phyloP scores from a whole-genome alignment of 2,113 vertebrate genomes.

The Ictidomys tridecemlineatus region DNA sequence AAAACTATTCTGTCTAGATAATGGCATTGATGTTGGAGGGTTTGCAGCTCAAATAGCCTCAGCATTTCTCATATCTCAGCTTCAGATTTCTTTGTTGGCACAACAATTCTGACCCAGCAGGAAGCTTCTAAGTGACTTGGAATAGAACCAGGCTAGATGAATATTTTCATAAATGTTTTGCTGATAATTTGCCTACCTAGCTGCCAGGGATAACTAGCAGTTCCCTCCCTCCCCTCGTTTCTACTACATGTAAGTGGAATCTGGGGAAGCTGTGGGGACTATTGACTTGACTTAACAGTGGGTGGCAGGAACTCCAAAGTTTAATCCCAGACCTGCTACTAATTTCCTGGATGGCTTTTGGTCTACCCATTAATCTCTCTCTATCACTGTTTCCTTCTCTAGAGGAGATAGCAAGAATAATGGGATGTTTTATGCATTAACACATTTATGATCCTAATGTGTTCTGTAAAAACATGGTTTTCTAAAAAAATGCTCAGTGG shows the following conservation, averaged over 20 bases:
- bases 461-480: conserved; percentile 52
- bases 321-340: conserved; percentile 78
- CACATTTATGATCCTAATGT: conserved; percentile 74
- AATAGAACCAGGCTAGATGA: background rate
- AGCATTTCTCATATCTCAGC: background rate
- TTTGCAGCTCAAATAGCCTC: background rate
- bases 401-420: conserved; percentile 80
- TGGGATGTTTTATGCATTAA: conserved; percentile 82
- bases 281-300: conserved; percentile 69
- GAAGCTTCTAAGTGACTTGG: background rate
- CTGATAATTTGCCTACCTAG: background rate
- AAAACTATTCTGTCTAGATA: background rate
- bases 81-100: conserved; percentile 10
- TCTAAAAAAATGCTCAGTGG: conserved; percentile 54
- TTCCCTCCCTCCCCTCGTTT: background rate
- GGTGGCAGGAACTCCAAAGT: conserved; percentile 76
- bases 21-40: background rate
- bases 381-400: conserved; percentile 76
- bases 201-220: background rate
- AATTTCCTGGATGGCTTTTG: conserved; percentile 82
- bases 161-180: background rate
- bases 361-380: conserved; percentile 80
- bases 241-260: conserved; percentile 19
- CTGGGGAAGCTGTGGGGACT: background rate
- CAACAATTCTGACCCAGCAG: background rate